Base-by-base conservation (phyloP, 2,113 vertebrate genomes). In the Pogonocichla stellata region DNA sequence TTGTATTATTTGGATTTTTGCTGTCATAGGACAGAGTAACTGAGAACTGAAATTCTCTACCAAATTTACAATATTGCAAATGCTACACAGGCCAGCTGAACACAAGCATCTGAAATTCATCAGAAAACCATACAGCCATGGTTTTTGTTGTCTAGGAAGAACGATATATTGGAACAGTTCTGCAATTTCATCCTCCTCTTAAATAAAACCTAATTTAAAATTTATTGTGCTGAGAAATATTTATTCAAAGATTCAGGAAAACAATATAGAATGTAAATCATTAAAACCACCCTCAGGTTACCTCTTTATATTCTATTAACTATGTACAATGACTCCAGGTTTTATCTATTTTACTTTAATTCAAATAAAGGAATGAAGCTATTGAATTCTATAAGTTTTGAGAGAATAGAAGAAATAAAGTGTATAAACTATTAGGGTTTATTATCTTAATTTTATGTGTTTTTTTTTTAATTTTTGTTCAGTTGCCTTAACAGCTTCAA, bases 211-310 rank as follows among this genome's bases (percentile, higher is more conserved):
- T 86, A 71, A 88, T 80, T 80, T 83, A 82, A 88, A 93, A 92
- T 69, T 53, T 91, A 86, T 87, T 90, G 24, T 88, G 56, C 26
- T 54, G 19, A 90, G 16, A 73, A 95, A 90, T 92, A 86, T 71
- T 92, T 95, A 92, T 82, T 92, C 65, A 87, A 87, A 81, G 60
- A 61, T 79, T 89, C 38, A 82, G 54, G 29, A 77, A 94, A 90
- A 95, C 19, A 56, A 67, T 85, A 89, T 19, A 64, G 25, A 71
- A 87, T 67, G 29, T 42, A 86, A 93, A 89, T 24, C 10, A 74
- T 85, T 92, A 89, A 95, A 95, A 23, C 10, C 20, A 82, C 31
- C 61, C 53, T 66, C 34, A 91, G 57, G 54, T 93, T 87, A n/a
- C 69, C 62, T 69, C 31, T 85, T 92, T 81, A 42, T 92, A 67